Percentiles rank a stretch among this genome's conserved stretches.
phyloP scores from a whole-genome alignment of 1,140 invertebrate species.

The Sitophilus oryzae region DNA sequence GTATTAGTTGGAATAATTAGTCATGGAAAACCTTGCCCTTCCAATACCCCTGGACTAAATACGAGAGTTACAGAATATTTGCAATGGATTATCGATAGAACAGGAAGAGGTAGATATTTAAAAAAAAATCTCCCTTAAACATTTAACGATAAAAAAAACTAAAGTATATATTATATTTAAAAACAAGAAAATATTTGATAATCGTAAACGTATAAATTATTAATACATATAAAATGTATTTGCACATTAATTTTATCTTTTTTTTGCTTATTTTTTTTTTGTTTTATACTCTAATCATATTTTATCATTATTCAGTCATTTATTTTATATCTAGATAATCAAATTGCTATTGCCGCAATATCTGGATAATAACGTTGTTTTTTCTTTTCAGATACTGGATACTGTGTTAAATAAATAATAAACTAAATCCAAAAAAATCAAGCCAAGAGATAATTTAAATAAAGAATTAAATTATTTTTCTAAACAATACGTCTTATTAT shows the following conservation, averaged over 20 bases:
- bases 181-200: neutral
- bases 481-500: too few relatives aligned
- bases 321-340: too few relatives aligned
- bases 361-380: too few relatives aligned
- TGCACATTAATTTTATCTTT: too few relatives aligned
- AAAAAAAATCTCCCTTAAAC: neutral
- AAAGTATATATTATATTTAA: neutral
- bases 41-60: constrained; percentile 48
- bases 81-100: constrained; percentile 47
- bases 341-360: too few relatives aligned
- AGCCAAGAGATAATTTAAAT: too few relatives aligned
- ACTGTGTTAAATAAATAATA: constrained; percentile 9
- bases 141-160: neutral
- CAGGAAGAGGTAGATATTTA: neutral
- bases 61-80: constrained; percentile 48
- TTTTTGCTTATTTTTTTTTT: too few relatives aligned
- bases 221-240: too few relatives aligned
- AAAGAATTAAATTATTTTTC: too few relatives aligned
- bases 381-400: constrained; percentile 6
- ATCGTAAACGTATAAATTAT: too few relatives aligned
- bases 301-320: too few relatives aligned
- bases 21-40: constrained; percentile 49
- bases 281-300: too few relatives aligned
- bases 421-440: neutral
- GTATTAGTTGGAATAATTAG: constrained; percentile 51